These are phyloP conservation scores for Nannobrachium achirus DNA, from an alignment of 2,113 vertebrate genomes.

Conservation along the genomic window DNA sequence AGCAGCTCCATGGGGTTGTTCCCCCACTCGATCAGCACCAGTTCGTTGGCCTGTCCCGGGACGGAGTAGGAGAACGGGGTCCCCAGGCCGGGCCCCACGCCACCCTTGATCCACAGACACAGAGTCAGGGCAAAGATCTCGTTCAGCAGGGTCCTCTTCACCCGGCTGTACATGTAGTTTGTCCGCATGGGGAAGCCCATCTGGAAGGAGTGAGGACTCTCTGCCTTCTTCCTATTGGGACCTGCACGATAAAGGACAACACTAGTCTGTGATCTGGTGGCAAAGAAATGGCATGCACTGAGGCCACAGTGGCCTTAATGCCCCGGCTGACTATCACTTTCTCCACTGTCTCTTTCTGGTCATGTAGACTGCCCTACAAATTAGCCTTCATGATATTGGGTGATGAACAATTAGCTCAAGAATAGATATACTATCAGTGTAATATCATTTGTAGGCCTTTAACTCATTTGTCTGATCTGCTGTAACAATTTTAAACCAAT, in stretches of 20 bases:
- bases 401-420: too few species aligned
- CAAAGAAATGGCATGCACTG: too few species aligned
- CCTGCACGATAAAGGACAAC: conserved; percentile 48
- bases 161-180: conserved; percentile 81
- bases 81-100: conserved; percentile 66
- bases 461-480: too few species aligned
- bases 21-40: conserved; percentile 84
- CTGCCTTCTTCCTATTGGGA: conserved; percentile 50
- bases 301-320: too few species aligned
- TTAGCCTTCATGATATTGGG: too few species aligned
- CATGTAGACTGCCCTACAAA: too few species aligned
- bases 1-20: conserved; percentile 81
- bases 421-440: too few species aligned
- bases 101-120: conserved; percentile 80
- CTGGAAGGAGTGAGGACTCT: conserved; percentile 70
- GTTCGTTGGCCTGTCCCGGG: conserved; percentile 80
- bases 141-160: conserved; percentile 76
- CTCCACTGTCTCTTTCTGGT: too few species aligned
- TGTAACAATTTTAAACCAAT: too few species aligned
- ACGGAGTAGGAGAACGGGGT: conserved; percentile 83
- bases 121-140: conserved; percentile 82
- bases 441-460: too few species aligned
- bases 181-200: conserved; percentile 82
- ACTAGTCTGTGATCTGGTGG: too few species aligned
- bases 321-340: too few species aligned